Percentiles rank a stretch among this genome's conserved stretches.
phyloP scores from a whole-genome alignment of 2,113 vertebrate species.

The Amphilophus citrinellus region DNA sequence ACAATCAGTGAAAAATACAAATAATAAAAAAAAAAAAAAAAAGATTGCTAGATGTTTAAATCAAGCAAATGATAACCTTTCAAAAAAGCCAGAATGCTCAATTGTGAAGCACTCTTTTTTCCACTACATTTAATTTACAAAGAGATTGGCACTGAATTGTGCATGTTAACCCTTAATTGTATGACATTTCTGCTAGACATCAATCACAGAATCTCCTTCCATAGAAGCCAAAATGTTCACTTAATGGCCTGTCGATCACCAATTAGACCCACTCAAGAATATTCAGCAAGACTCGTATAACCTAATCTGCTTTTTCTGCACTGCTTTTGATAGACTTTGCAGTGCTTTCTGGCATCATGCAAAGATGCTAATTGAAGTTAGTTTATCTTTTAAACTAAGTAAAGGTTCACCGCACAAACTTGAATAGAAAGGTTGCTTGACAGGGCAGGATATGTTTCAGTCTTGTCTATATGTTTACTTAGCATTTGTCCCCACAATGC shows the following conservation, averaged over 20 bases:
- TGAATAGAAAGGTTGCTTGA: neutral
- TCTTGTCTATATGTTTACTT: constrained; percentile 23
- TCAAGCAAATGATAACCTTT: constrained; percentile 64
- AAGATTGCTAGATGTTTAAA: constrained; percentile 57
- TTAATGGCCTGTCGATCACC: constrained; percentile 9
- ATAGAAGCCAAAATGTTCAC: constrained; percentile 20
- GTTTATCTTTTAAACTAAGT: neutral
- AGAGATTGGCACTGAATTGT: constrained; percentile 43
- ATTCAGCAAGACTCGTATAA: neutral
- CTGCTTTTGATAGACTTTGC: neutral
- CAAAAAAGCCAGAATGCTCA: constrained; percentile 46
- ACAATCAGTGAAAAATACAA: constrained; percentile 15
- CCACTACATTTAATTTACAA: constrained; percentile 45
- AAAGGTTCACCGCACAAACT: neutral
- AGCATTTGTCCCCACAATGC: constrained; percentile 24
- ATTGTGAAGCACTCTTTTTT: constrained; percentile 52
- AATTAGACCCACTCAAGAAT: constrained; percentile 8
- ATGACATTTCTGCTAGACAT: constrained; percentile 39
- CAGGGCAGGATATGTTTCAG: neutral
- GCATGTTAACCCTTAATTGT: constrained; percentile 46
- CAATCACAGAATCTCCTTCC: constrained; percentile 54
- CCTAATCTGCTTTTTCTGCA: neutral
- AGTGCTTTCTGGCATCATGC: neutral
- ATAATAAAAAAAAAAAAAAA: constrained; percentile 6
- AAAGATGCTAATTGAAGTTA: neutral